Evolutionary conservation across 2,797 vertebrate genomes (phyloP).

Genomic region (Dryobates pubescens): DNA sequence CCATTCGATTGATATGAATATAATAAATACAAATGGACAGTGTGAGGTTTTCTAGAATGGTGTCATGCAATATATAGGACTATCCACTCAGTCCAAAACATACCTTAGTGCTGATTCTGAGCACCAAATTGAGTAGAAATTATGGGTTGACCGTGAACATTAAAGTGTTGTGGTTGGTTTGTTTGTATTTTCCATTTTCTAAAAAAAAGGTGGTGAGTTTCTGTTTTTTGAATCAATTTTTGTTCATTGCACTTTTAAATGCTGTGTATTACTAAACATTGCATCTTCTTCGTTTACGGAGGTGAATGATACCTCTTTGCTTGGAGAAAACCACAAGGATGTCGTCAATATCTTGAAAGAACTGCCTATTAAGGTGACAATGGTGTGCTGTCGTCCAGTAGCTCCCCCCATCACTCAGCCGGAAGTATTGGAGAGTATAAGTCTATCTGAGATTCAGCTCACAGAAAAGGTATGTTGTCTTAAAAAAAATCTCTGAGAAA

Average conservation of each 20-base stretch:
- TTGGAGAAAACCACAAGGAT: conserved; percentile 93
- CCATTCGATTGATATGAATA: background rate
- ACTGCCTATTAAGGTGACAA: conserved; percentile 88
- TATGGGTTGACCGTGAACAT: background rate
- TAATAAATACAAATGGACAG: background rate
- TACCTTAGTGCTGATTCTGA: background rate
- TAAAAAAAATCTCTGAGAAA: background rate
- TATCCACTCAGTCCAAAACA: background rate
- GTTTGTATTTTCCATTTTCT: background rate
- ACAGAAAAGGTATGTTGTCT: conserved; percentile 80
- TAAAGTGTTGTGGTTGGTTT: fast-evolving
- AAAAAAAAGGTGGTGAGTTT: background rate
- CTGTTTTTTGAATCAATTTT: background rate
- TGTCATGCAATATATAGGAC: background rate
- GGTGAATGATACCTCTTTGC: conserved; percentile 94
- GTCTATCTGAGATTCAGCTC: conserved; percentile 66
- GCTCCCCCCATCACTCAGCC: conserved; percentile 70
- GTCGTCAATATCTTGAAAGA: conserved; percentile 95
- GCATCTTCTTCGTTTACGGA: conserved; percentile 54
- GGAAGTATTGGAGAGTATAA: conserved; percentile 70
- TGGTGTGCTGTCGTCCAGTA: conserved; percentile 91
- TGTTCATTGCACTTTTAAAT: background rate
- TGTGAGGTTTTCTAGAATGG: background rate
- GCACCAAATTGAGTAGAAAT: background rate
- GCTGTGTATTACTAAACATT: background rate